Percentiles rank a stretch among this genome's conserved stretches.
Conservation (phyloP, 2,888 invertebrate species). For the Lottia gigantea region DNA sequence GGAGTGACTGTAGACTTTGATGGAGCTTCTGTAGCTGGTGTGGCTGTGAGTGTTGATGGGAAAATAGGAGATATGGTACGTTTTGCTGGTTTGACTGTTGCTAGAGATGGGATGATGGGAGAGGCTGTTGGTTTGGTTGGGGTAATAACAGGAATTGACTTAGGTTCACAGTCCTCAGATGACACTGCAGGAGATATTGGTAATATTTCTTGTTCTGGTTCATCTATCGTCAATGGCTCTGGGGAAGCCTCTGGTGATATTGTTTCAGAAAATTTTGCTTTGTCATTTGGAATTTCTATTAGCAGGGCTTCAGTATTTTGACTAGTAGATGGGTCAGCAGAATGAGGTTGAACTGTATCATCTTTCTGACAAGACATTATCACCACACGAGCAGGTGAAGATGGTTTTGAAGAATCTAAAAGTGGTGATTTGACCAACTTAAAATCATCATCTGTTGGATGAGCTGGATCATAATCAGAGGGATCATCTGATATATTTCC, state of each 20-base stretch:
- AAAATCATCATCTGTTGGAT: conserved; percentile 33
- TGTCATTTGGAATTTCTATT: no score
- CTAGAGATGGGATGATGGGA: background rate
- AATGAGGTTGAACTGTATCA: no score
- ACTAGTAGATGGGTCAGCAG: no score
- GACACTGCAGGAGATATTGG: background rate
- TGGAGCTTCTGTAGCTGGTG: background rate
- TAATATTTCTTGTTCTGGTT: background rate
- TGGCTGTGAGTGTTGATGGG: background rate
- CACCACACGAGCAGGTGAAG: no score
- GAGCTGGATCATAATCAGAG: conserved; percentile 34
- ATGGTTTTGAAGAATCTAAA: no score
- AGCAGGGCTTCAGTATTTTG: no score
- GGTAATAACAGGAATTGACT: background rate
- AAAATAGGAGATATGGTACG: no score
- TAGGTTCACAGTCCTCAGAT: background rate
- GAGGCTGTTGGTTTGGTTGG: background rate
- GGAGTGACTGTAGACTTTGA: background rate
- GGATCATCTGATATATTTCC: conserved; percentile 1
- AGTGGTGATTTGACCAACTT: background rate
- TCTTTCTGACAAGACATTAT: no score
- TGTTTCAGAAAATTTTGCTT: no score
- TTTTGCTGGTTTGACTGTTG: background rate
- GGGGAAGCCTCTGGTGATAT: background rate
- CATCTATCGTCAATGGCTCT: background rate